Evolutionary conservation across 23 tunicate species (phyloP), one percentile per base, ranked within the genome.

Genomic region (Trididemnum clinides): DNA sequence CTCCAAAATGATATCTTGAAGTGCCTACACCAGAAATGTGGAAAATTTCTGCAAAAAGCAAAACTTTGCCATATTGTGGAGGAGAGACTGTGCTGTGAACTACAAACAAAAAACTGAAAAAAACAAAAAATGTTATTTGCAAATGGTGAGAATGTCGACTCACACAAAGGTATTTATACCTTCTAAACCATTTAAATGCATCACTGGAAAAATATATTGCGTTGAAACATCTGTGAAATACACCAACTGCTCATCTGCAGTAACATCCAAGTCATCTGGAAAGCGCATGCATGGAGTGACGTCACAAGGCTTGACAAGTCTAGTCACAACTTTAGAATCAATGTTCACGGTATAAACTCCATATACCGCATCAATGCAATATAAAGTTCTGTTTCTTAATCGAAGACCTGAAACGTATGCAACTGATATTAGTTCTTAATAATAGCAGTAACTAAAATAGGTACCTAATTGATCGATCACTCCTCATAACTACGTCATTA

Each of bases 201-300:
- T 7, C 28, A 1, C 6, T 0, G 64, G 33, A 22, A 64, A n/a
- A n/a, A 81, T 49, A 80, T 21, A 81, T 20, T 20, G 20, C 5
- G 50, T 3, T 28, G 81, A 54, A 5, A 83, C 83, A 73, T 88
- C 92, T 23, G 92, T 57, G 34, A 88, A 88, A 33, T 82, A 88
- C 22, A 88, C 35, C 0, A 35, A 30, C 33, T 62, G 62, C n/a
- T 66, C 87, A 75, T 88, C 92, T 0, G 33, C 33, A 25, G 87
- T 31, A 39, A 88, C 29, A 28, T 82, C 92, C 2, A 88, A 82
- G 69, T 88, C 92, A 82, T 88, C 87, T 6, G 92, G 92, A 64
- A 88, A 82, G 27, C 30, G 30, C 92, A 88, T 72, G 29, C 72
- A 51, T 29, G 92, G 92, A 15, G 29, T 26, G 1, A 33, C 64